Conservation (phyloP, 1,140 invertebrate species). For the Goniozus legneri region DNA sequence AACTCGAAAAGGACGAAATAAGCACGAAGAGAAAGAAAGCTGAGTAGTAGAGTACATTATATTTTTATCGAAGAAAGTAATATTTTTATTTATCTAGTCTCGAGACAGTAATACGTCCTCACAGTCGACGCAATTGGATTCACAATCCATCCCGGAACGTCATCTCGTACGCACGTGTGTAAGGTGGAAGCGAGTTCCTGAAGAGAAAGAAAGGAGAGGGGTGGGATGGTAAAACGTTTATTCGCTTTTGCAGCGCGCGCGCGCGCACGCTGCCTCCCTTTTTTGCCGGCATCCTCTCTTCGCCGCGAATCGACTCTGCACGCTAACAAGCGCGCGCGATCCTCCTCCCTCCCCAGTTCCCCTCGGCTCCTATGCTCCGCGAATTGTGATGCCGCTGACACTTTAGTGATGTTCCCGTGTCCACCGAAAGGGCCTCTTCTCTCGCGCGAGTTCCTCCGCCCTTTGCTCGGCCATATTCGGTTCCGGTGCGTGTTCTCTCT, state of each 20-base stretch:
- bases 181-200: constrained; percentile 9
- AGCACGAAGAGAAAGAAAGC: constrained; percentile 5
- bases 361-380: constrained; percentile 38
- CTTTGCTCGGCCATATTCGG: not conserved
- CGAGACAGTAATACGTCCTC: too few species aligned
- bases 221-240: constrained; percentile 10
- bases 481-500: constrained; percentile 25
- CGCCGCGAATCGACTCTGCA: constrained; percentile 12
- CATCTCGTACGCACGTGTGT: not conserved
- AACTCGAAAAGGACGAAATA: constrained; percentile 2
- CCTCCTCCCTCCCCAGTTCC: too few species aligned
- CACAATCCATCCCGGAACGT: too few species aligned
- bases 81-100: too few species aligned
- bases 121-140: too few species aligned
- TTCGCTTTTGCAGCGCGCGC: constrained; percentile 18
- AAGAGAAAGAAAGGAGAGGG: not conserved
- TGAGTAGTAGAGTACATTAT: too few species aligned
- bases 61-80: too few species aligned
- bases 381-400: constrained; percentile 47
- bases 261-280: constrained; percentile 26
- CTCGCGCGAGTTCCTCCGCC: not conserved
- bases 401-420: constrained; percentile 44
- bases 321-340: constrained; percentile 48
- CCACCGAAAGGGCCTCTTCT: constrained; percentile 17
- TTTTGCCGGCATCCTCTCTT: constrained; percentile 21